Conservation (phyloP, 1,140 invertebrate genomes). For the Diorhabda elongata region DNA sequence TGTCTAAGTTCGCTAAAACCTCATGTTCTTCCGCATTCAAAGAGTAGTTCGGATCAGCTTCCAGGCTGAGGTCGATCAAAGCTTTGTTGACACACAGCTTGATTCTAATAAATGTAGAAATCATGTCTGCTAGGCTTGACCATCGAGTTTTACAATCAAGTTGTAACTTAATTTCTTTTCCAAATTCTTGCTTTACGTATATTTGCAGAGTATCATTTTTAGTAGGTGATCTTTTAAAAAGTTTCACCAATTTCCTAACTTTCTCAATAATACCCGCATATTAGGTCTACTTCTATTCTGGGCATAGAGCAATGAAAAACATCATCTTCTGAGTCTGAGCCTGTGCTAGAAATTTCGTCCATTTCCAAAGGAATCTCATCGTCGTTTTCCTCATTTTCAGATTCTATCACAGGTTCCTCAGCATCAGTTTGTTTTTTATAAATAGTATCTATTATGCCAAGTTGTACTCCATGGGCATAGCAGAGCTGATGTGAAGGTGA, state of each 20-base stretch:
- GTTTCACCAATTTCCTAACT: slow-evolving; percentile 8
- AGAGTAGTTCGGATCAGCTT: slow-evolving; percentile 18
- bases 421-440: slow-evolving; percentile 22
- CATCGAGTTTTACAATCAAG: slow-evolving; percentile 17
- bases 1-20: slow-evolving; percentile 15
- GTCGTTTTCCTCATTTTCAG: slow-evolving; percentile 14
- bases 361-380: slow-evolving; percentile 17
- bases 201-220: slow-evolving; percentile 17
- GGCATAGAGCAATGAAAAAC: slow-evolving; percentile 6
- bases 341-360: slow-evolving; percentile 10
- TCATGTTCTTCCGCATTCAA: slow-evolving; percentile 12
- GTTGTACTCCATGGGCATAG: slow-evolving; percentile 19
- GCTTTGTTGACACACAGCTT: slow-evolving; percentile 18
- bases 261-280: slow-evolving; percentile 19
- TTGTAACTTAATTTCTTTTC: slow-evolving; percentile 14
- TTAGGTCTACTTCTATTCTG: slow-evolving; percentile 20
- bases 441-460: slow-evolving; percentile 18
- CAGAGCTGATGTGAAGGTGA: slow-evolving; percentile 4
- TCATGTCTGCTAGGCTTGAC: slow-evolving; percentile 15
- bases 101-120: slow-evolving; percentile 16
- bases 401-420: slow-evolving; percentile 11
- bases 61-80: slow-evolving; percentile 16
- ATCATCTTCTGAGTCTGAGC: slow-evolving; percentile 12
- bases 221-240: slow-evolving; percentile 15
- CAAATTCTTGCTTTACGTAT: slow-evolving; percentile 18